phyloP scores from a whole-genome alignment of 2,113 vertebrate species.

The Tenrec ecaudatus region DNA sequence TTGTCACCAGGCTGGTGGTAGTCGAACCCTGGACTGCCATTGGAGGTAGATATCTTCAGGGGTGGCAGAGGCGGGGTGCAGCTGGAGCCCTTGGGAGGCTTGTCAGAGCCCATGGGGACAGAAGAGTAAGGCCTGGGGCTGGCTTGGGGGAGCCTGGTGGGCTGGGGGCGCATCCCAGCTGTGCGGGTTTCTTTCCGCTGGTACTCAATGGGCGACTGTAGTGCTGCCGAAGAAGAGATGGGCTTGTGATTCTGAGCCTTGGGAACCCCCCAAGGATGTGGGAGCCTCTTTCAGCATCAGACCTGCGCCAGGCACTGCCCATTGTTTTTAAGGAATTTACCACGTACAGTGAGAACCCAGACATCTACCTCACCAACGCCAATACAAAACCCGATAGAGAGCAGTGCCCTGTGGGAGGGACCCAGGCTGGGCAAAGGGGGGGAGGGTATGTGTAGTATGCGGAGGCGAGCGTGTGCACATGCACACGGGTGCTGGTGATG shows the following conservation, averaged over 20 bases:
- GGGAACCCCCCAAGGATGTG: not conserved
- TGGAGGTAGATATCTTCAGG: slow-evolving; percentile 95
- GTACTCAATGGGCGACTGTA: slow-evolving; percentile 98
- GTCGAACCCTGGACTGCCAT: slow-evolving; percentile 93
- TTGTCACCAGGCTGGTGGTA: slow-evolving; percentile 91
- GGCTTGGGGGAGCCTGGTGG: slow-evolving; percentile 85
- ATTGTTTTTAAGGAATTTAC: not conserved
- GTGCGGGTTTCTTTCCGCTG: slow-evolving; percentile 93
- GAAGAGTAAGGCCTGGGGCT: slow-evolving; percentile 94
- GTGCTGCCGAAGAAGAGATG: slow-evolving; percentile 86
- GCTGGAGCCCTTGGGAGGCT: slow-evolving; percentile 89
- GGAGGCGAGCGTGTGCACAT: rapidly evolving
- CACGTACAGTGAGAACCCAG: not conserved
- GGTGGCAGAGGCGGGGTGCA: slow-evolving; percentile 91
- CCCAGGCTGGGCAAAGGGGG: not conserved
- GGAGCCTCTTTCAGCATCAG: not conserved
- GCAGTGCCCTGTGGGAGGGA: not conserved
- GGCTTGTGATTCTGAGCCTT: not conserved
- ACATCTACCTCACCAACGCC: not conserved
- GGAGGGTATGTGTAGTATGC: not conserved
- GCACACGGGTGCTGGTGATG: no score
- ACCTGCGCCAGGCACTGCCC: not conserved
- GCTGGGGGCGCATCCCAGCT: slow-evolving; percentile 91
- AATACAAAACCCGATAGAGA: not conserved
- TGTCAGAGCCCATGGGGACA: slow-evolving; percentile 89